Evolutionary conservation across 2,888 invertebrate species (phyloP).

Genomic region (Eupithecia tripunctaria): DNA sequence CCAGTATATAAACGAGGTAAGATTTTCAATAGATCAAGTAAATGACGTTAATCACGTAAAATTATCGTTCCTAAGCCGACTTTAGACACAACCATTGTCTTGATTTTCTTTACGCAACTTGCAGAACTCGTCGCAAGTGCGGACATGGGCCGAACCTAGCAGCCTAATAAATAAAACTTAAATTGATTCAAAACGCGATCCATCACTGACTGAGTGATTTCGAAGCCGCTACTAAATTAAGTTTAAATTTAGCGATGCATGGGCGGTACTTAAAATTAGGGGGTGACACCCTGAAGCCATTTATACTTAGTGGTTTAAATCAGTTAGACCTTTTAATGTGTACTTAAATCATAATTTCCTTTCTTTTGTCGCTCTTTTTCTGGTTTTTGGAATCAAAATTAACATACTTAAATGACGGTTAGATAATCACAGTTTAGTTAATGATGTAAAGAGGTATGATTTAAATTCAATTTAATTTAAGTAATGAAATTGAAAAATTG

Average conservation of each 20-base stretch:
- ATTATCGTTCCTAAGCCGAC: no score
- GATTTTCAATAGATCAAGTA: no score
- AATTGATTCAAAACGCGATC: constrained; percentile 18
- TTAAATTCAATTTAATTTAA: background rate
- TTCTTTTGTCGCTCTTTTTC: background rate
- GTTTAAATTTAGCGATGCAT: constrained; percentile 13
- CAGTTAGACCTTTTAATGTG: constrained; percentile 21
- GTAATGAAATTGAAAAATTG: background rate
- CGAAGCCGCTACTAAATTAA: constrained; percentile 26
- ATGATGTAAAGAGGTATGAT: background rate
- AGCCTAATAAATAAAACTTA: constrained; percentile 15
- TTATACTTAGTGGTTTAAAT: constrained; percentile 21
- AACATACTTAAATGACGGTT: background rate
- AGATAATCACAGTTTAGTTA: background rate
- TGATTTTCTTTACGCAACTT: background rate
- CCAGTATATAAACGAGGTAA: no score
- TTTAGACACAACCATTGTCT: no score
- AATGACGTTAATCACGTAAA: no score
- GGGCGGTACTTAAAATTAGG: constrained; percentile 25
- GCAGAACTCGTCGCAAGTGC: background rate
- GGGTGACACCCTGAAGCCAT: constrained; percentile 30
- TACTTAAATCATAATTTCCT: background rate
- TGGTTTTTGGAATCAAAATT: background rate
- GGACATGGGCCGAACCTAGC: background rate
- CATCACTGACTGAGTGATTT: constrained; percentile 15